Percentiles rank a stretch among this genome's conserved stretches.
These are phyloP conservation scores for Latrodectus elegans DNA, from an alignment of 2,888 invertebrate genomes.

Conservation along the genomic window DNA sequence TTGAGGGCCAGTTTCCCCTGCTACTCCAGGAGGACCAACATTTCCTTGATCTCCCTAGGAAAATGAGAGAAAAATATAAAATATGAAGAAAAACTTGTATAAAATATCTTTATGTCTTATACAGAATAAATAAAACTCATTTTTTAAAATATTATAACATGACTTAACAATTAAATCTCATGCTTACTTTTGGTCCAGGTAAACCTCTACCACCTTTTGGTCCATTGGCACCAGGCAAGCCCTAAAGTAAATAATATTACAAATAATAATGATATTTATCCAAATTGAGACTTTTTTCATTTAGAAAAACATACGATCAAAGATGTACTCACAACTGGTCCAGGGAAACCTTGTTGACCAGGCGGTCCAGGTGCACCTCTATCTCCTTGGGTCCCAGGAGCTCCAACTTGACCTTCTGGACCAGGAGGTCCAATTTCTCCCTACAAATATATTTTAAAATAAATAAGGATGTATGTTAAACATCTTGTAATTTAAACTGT, in stretches of 20 bases:
- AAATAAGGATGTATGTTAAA: background rate
- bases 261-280: background rate
- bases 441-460: slow-evolving; percentile 10
- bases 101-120: too few relatives aligned
- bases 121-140: too few relatives aligned
- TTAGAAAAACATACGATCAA: background rate
- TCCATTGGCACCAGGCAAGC: slow-evolving; percentile 82
- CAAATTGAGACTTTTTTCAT: background rate
- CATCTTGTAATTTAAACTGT: too few relatives aligned
- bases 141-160: too few relatives aligned
- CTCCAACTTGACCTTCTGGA: slow-evolving; percentile 70
- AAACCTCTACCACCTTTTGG: slow-evolving; percentile 79
- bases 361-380: slow-evolving; percentile 83
- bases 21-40: slow-evolving; percentile 53
- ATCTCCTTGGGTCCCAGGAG: slow-evolving; percentile 84
- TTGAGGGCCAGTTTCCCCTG: slow-evolving; percentile 65
- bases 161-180: background rate
- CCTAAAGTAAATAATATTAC: slow-evolving; percentile 73
- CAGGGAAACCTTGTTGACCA: slow-evolving; percentile 76
- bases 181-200: slow-evolving; percentile 79
- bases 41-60: slow-evolving; percentile 68
- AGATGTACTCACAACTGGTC: slow-evolving; percentile 61
- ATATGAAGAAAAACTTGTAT: background rate
- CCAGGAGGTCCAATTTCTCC: slow-evolving; percentile 67
- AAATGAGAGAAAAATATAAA: background rate